Evolutionary conservation across 2,888 invertebrate species (phyloP).

Genomic region (Leucozona laternaria): DNA sequence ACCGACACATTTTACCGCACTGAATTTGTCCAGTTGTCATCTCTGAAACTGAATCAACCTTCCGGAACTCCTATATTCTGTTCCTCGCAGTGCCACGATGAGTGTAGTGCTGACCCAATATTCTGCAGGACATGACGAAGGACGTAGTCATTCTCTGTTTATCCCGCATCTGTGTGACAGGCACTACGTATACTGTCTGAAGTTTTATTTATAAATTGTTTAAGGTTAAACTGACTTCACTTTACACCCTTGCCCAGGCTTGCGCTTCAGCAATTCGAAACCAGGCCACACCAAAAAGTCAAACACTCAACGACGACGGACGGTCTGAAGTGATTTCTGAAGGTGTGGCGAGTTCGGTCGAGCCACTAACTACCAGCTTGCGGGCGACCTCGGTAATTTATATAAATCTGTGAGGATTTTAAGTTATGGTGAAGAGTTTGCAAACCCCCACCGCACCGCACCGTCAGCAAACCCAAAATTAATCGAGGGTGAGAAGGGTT

Average conservation of each 20-base stretch:
- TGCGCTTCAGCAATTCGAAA: neutral
- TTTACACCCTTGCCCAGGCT: conserved; percentile 34
- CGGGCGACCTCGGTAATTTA: conserved; percentile 71
- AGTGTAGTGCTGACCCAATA: conserved; percentile 50
- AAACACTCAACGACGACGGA: conserved; percentile 24
- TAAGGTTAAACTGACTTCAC: conserved; percentile 65
- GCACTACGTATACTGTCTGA: conserved; percentile 32
- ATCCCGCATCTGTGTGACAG: conserved; percentile 50
- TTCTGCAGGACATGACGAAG: conserved; percentile 26
- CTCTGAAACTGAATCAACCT: conserved; percentile 33
- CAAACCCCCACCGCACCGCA: neutral
- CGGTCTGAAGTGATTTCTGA: conserved; percentile 46
- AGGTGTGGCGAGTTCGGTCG: conserved; percentile 59
- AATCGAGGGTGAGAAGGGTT: conserved; percentile 62
- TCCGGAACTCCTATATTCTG: conserved; percentile 56
- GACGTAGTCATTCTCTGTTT: conserved; percentile 35
- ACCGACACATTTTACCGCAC: conserved; percentile 72
- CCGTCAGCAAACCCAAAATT: conserved; percentile 25
- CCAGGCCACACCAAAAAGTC: conserved; percentile 16
- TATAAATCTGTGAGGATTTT: conserved; percentile 67
- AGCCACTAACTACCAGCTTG: conserved; percentile 75
- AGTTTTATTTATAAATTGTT: conserved; percentile 65
- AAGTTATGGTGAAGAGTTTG: conserved; percentile 18
- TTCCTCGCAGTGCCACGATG: neutral
- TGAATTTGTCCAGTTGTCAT: conserved; percentile 74